These are phyloP conservation scores for Papilio demoleus DNA, from an alignment of 2,888 invertebrate genomes.

Conservation along the genomic window DNA sequence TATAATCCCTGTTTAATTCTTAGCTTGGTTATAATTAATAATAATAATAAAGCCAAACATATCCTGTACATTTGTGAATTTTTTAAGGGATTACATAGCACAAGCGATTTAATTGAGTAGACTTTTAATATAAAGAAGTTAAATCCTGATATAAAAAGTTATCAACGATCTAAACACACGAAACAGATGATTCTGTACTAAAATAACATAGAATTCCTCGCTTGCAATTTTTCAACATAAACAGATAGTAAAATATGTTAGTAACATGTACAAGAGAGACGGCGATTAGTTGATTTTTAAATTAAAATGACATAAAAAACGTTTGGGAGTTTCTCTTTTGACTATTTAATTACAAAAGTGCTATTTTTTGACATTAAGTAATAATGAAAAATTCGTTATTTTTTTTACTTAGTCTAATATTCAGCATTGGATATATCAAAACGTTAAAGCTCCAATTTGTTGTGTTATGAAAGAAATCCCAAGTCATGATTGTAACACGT, in stretches of 20 bases:
- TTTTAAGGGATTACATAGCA: not conserved
- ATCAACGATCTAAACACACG: conserved; percentile 15
- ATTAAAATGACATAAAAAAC: too few relatives aligned
- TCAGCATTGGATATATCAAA: not conserved
- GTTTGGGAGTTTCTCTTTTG: too few relatives aligned
- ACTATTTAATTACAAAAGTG: too few relatives aligned
- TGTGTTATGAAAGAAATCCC: not conserved
- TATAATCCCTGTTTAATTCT: not conserved
- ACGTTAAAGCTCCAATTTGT: not conserved
- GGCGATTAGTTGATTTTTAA: too few relatives aligned
- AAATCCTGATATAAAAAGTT: too few relatives aligned
- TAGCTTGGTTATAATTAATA: not conserved
- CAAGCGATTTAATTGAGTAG: too few relatives aligned
- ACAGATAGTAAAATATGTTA: conserved; percentile 30
- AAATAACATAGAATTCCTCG: conserved; percentile 12
- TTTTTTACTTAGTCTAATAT: not conserved
- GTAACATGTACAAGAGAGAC: too few relatives aligned
- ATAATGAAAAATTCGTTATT: too few relatives aligned
- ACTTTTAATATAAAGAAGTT: too few relatives aligned
- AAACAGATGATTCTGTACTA: conserved; percentile 21
- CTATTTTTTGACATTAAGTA: too few relatives aligned
- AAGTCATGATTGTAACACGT: not conserved
- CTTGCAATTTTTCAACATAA: conserved; percentile 21
- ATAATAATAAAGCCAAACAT: not conserved
- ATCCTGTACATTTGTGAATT: not conserved